These are phyloP conservation scores for Byasa hedistus DNA, from an alignment of 2,888 invertebrate genomes.

Conservation along the genomic window DNA sequence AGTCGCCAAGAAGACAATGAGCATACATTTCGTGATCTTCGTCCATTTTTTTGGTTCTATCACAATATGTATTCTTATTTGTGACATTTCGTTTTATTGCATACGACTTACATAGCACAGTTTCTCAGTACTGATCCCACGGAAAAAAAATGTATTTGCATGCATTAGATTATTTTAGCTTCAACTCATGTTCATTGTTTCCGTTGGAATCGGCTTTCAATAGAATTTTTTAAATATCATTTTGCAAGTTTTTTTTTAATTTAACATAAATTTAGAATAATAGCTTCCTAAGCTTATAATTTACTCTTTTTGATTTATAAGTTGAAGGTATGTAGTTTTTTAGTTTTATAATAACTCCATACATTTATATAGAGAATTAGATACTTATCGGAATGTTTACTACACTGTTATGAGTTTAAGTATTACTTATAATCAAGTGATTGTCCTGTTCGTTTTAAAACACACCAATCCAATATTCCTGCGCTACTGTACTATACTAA, in stretches of 20 bases:
- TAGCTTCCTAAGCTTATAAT: neutral
- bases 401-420: too few relatives aligned
- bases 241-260: slow-evolving; percentile 14
- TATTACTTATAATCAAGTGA: too few relatives aligned
- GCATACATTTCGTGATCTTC: too few relatives aligned
- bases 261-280: neutral
- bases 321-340: neutral
- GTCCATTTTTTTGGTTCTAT: too few relatives aligned
- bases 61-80: too few relatives aligned
- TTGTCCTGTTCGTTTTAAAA: too few relatives aligned
- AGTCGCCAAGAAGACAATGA: too few relatives aligned
- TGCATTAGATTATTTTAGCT: slow-evolving; percentile 30
- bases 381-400: too few relatives aligned
- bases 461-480: neutral
- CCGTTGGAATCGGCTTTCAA: slow-evolving; percentile 15
- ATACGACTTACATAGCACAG: neutral
- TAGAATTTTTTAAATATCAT: slow-evolving; percentile 24
- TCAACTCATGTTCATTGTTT: slow-evolving; percentile 27
- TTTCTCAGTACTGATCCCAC: slow-evolving; percentile 25
- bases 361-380: too few relatives aligned
- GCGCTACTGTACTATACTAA: neutral
- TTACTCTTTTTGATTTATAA: neutral
- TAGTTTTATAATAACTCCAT: too few relatives aligned
- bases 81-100: neutral
- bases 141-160: slow-evolving; percentile 28